Evolutionary conservation across 2,797 vertebrate genomes (phyloP), one percentile per base, ranked within the genome.

Genomic region (Crypturellus tataupa): DNA sequence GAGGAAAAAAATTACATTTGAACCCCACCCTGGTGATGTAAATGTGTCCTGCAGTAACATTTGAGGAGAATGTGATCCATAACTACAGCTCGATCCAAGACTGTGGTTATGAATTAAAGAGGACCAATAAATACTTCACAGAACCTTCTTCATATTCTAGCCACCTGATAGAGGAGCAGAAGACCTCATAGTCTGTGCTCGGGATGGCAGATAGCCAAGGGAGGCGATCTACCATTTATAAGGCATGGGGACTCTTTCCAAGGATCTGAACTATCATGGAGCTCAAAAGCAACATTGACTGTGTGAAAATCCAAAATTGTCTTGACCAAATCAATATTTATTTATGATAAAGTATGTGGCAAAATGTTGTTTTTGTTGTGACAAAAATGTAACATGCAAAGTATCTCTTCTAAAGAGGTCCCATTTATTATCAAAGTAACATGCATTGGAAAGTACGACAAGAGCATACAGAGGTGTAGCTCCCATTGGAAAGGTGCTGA

Each of bases 11-110:
- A 87, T 37, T 80, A 39, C 14, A 60, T 35, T 67, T 76, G 51
- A 86, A 84, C 85, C 51, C 85, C 91, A 73, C 93, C 91, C 95
- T 15, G 2, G 55, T 95, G 82, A 94, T 81, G 56, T 88, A 88
- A 86, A 88, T 78, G 19, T 60, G 80, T 84, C 89, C 89, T 86
- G 16, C 31, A 87, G 39, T 91, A 64, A 44, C 39, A 16, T 77
- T 53, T 44, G 33, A 70, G 89, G 83, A 90, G 94, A 94, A 96
- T 24, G 47, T 90, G 94, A 77, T 83, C 25, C 16, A 8, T 44
- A 90, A 20, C 42, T 72, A 42, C 81, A 84, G 44, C 64, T 89
- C 47, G 17, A 70, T 76, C 77, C 89, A 70, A 88, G 39, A 68
- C 75, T 33, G 39, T 53, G 73, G 25, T 3, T 49, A 86, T 76